Evolutionary conservation across 2,113 vertebrate genomes (phyloP).

Genomic region (Gobiocypris rarus): DNA sequence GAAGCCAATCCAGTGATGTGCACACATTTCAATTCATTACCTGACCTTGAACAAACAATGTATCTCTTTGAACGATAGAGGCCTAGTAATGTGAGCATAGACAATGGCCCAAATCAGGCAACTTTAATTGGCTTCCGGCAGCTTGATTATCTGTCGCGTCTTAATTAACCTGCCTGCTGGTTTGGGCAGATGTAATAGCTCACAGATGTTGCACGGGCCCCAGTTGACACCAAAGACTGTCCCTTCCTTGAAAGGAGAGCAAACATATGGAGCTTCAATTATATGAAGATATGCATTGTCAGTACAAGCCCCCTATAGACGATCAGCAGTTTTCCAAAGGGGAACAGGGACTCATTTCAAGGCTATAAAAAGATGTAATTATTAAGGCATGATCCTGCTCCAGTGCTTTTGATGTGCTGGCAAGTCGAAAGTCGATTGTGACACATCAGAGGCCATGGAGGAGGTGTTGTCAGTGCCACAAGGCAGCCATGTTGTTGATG

Average conservation of each 20-base stretch:
- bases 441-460: constrained; percentile 41
- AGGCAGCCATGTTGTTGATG: constrained; percentile 46
- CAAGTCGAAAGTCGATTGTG: constrained; percentile 8
- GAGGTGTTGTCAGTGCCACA: constrained; percentile 45
- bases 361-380: constrained; percentile 44
- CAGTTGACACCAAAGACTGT: constrained; percentile 49
- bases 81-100: constrained; percentile 34
- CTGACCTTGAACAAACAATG: neutral
- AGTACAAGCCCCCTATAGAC: constrained; percentile 34
- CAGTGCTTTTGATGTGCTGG: constrained; percentile 11
- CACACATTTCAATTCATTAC: neutral
- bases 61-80: constrained; percentile 12
- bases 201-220: constrained; percentile 54
- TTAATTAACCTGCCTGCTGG: constrained; percentile 60
- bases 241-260: constrained; percentile 34
- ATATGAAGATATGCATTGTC: constrained; percentile 51
- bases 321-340: constrained; percentile 26
- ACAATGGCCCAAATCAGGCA: constrained; percentile 28
- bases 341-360: constrained; percentile 31
- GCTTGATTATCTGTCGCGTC: constrained; percentile 60
- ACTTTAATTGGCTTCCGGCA: constrained; percentile 60
- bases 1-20: neutral
- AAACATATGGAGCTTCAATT: constrained; percentile 53
- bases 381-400: constrained; percentile 33
- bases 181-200: constrained; percentile 50